phyloP scores from a whole-genome alignment of 2,888 invertebrate genomes.

The Syrphus vitripennis region DNA sequence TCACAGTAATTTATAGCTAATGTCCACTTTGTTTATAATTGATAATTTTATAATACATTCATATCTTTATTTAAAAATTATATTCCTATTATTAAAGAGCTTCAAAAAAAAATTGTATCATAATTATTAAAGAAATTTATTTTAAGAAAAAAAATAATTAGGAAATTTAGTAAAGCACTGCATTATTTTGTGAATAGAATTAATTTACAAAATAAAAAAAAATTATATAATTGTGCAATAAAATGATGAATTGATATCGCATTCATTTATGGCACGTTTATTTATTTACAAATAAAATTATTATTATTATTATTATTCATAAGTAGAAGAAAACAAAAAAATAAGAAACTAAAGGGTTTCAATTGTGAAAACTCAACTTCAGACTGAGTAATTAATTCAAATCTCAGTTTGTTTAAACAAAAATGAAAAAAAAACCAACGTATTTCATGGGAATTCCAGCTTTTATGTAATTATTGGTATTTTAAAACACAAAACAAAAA shows the following conservation, averaged over 20 bases:
- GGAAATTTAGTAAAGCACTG: constrained; percentile 18
- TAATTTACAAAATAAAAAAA: not conserved
- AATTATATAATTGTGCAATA: constrained; percentile 51
- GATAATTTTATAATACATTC: not conserved
- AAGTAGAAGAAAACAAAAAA: not conserved
- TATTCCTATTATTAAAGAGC: not conserved
- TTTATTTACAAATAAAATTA: constrained; percentile 40
- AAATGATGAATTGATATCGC: constrained; percentile 3
- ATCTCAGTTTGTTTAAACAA: constrained; percentile 13
- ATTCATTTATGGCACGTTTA: constrained; percentile 47
- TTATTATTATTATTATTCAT: not conserved
- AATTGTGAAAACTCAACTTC: constrained; percentile 17
- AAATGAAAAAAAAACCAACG: not conserved
- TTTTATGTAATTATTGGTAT: constrained; percentile 7
- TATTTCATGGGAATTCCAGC: not conserved
- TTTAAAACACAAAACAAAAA: not conserved
- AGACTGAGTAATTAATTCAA: constrained; percentile 8
- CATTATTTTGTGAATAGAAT: constrained; percentile 40
- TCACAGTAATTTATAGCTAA: not conserved
- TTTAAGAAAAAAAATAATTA: constrained; percentile 1
- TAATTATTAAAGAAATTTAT: not conserved
- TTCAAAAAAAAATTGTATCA: not conserved
- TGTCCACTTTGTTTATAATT: not conserved
- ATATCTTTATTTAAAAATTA: not conserved
- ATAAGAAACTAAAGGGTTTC: constrained; percentile 20